phyloP scores from a whole-genome alignment of 2,888 invertebrate species.

The Tupiocoris notatus region DNA sequence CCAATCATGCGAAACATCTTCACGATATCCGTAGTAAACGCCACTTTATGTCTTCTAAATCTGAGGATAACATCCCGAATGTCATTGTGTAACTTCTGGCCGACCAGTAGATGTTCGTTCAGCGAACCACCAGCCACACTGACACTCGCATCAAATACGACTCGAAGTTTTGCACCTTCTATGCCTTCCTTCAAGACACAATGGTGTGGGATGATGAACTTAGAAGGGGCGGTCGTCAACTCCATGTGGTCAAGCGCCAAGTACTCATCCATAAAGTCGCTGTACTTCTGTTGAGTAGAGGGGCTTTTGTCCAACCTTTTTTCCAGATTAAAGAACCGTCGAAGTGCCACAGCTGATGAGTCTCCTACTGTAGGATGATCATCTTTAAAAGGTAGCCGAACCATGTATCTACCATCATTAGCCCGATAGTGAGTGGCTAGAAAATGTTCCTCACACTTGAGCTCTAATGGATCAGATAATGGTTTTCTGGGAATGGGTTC shows the following conservation, averaged over 20 bases:
- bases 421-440: too few species aligned
- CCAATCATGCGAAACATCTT: slow-evolving; percentile 26
- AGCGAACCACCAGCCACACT: slow-evolving; percentile 6
- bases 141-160: slow-evolving; percentile 26
- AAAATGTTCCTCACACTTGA: slow-evolving; percentile 33
- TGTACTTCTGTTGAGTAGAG: slow-evolving; percentile 32
- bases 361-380: slow-evolving; percentile 6
- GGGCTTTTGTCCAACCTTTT: slow-evolving; percentile 2
- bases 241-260: slow-evolving; percentile 47
- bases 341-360: slow-evolving; percentile 16
- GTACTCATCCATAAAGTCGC: slow-evolving; percentile 48
- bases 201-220: slow-evolving; percentile 16
- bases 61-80: neutral
- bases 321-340: slow-evolving; percentile 36
- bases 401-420: slow-evolving; percentile 22
- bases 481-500: neutral
- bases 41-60: slow-evolving; percentile 11
- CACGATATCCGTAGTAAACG: slow-evolving; percentile 16
- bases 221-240: neutral
- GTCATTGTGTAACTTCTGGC: slow-evolving; percentile 30
- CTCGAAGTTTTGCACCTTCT: neutral
- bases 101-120: slow-evolving; percentile 15
- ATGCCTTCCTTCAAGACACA: slow-evolving; percentile 3
- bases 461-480: neutral
- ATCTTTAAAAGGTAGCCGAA: slow-evolving; percentile 28